phyloP scores from a whole-genome alignment of 2,797 vertebrate species.

The Anguilla marmorata region DNA sequence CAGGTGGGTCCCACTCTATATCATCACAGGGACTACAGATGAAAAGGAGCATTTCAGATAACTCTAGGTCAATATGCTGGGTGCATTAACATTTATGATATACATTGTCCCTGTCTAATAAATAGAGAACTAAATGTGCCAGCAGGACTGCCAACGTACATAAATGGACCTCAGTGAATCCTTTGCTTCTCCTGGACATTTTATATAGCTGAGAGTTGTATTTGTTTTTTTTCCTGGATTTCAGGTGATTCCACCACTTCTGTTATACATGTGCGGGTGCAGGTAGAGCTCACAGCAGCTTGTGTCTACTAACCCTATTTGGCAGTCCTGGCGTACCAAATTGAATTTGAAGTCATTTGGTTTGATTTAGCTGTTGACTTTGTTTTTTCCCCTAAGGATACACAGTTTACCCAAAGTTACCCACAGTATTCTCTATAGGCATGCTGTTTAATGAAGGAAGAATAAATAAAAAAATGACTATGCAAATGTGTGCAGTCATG shows the following conservation, averaged over 20 bases:
- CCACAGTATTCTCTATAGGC: not conserved
- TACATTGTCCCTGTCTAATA: not conserved
- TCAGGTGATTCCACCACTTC: not conserved
- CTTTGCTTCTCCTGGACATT: not conserved
- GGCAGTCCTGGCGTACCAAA: not conserved
- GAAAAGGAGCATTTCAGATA: not conserved
- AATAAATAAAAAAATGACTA: constrained; percentile 65
- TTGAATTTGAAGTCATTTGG: not conserved
- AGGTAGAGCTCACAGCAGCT: not conserved
- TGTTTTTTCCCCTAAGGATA: not conserved
- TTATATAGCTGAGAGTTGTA: not conserved
- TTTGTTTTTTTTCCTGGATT: not conserved
- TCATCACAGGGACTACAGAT: not conserved
- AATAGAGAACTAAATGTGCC: not conserved
- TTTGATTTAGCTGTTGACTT: not conserved
- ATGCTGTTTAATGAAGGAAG: not conserved
- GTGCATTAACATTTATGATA: not conserved
- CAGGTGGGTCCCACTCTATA: not conserved
- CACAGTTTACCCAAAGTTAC: not conserved
- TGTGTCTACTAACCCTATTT: not conserved
- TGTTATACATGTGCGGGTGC: not conserved
- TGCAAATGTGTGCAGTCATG: constrained; percentile 85
- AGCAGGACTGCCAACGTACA: not conserved
- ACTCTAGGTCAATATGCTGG: not conserved
- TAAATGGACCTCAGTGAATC: not conserved